Percentiles rank a stretch among this genome's conserved stretches.
phyloP scores from a whole-genome alignment of 2,113 vertebrate genomes.

The Sapajus apella region DNA sequence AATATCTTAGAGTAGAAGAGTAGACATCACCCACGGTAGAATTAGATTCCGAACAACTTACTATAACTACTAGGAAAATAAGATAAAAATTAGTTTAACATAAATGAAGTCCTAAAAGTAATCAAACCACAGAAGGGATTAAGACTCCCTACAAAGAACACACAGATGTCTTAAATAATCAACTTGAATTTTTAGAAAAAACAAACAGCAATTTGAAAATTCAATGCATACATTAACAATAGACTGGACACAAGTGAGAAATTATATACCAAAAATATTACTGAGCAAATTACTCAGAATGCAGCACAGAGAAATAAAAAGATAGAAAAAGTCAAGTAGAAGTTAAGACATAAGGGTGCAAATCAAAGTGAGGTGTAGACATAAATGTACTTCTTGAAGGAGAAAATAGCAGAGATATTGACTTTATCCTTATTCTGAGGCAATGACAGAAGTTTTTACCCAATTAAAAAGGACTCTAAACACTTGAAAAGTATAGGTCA shows the following conservation, averaged over 20 bases:
- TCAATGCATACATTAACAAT: not conserved
- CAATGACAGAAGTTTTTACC: not conserved
- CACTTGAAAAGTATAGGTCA: not conserved
- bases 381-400: not conserved
- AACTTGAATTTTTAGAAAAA: constrained; percentile 14
- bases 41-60: not conserved
- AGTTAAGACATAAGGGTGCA: not conserved
- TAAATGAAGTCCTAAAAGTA: not conserved
- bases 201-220: not conserved
- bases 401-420: not conserved
- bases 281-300: not conserved
- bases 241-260: not conserved
- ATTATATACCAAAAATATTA: not conserved
- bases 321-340: not conserved
- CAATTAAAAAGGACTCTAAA: not conserved
- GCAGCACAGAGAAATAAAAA: not conserved
- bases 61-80: not conserved
- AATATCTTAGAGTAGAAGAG: not conserved
- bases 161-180: not conserved
- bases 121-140: not conserved
- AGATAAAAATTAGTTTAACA: not conserved
- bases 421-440: not conserved
- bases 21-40: not conserved
- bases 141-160: not conserved
- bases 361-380: not conserved